Percentiles rank a stretch among this genome's conserved stretches.
These are phyloP conservation scores for Zaprionus lineosus DNA, from an alignment of 2,888 invertebrate genomes.

Conservation along the genomic window DNA sequence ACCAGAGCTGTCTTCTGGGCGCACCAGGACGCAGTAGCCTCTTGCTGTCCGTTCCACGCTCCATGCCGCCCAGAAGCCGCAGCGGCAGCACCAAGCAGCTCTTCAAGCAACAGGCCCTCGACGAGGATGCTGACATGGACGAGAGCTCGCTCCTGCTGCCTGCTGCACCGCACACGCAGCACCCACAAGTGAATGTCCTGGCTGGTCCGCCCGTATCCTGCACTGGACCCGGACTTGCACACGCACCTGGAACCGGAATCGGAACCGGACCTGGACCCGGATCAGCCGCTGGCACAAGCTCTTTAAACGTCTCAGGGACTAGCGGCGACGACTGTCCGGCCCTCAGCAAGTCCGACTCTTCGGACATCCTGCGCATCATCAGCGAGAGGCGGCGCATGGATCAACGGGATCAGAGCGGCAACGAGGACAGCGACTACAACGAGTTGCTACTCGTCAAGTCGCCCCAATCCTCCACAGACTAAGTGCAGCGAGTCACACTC, in stretches of 20 bases:
- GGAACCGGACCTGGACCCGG: constrained; percentile 2
- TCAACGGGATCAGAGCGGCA: constrained; percentile 80
- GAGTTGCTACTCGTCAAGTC: constrained; percentile 81
- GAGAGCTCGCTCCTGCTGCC: constrained; percentile 84
- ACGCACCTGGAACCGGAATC: constrained; percentile 6
- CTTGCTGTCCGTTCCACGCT: constrained; percentile 81
- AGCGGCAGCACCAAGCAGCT: constrained; percentile 85
- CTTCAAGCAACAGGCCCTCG: constrained; percentile 85
- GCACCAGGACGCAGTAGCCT: constrained; percentile 66
- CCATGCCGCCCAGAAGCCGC: constrained; percentile 82
- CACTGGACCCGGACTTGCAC: constrained; percentile 5
- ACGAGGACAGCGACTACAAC: constrained; percentile 82
- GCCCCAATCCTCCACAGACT: constrained; percentile 80
- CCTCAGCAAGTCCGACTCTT: constrained; percentile 81
- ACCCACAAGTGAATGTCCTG: constrained; percentile 3
- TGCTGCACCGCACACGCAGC: constrained; percentile 19
- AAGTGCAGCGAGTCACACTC: constrained; percentile 12
- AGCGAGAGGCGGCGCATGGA: constrained; percentile 82
- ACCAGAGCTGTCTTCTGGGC: constrained; percentile 72
- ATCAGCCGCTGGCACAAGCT: neutral
- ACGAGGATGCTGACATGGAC: constrained; percentile 84
- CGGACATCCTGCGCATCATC: constrained; percentile 82
- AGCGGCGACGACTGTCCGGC: constrained; percentile 7
- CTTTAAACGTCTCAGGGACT: too few relatives aligned
- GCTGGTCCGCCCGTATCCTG: constrained; percentile 2